Percentiles rank a stretch among this genome's conserved stretches.
Conservation (phyloP, 1,140 invertebrate genomes). For the Reticulitermes speratus region DNA sequence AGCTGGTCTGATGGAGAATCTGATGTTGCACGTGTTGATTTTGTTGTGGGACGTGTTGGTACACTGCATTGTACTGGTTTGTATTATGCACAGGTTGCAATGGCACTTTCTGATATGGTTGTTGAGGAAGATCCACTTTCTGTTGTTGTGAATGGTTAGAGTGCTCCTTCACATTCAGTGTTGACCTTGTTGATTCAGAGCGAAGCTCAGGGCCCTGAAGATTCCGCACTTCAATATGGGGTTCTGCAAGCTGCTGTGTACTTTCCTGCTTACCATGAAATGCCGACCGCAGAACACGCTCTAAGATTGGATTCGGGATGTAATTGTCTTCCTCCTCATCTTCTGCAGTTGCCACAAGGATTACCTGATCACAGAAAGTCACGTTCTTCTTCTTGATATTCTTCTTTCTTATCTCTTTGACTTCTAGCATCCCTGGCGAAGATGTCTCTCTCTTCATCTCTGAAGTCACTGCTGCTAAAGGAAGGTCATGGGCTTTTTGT, state of each 20-base stretch:
- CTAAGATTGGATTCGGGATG: conserved; percentile 87
- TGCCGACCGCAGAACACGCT: conserved; percentile 78
- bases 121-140: background rate
- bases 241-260: background rate
- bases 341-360: conserved; percentile 85
- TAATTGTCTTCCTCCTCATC: conserved; percentile 87
- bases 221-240: conserved; percentile 13
- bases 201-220: conserved; percentile 1
- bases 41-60: conserved; percentile 19
- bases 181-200: background rate
- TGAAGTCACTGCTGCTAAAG: background rate
- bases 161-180: background rate
- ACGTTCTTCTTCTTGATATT: conserved; percentile 84
- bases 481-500: background rate
- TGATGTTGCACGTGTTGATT: conserved; percentile 24
- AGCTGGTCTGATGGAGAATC: conserved; percentile 20
- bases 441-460: conserved; percentile 36
- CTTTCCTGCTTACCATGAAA: conserved; percentile 51
- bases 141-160: conserved; percentile 20
- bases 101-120: conserved; percentile 16
- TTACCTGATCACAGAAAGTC: conserved; percentile 91
- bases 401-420: conserved; percentile 53
- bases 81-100: conserved; percentile 18
- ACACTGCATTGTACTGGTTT: background rate
- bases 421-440: conserved; percentile 39